A percentile compares a stretch with the other conserved stretches of the same genome.
Conservation (phyloP, 2,888 invertebrate species). For the Melieria omissa region DNA sequence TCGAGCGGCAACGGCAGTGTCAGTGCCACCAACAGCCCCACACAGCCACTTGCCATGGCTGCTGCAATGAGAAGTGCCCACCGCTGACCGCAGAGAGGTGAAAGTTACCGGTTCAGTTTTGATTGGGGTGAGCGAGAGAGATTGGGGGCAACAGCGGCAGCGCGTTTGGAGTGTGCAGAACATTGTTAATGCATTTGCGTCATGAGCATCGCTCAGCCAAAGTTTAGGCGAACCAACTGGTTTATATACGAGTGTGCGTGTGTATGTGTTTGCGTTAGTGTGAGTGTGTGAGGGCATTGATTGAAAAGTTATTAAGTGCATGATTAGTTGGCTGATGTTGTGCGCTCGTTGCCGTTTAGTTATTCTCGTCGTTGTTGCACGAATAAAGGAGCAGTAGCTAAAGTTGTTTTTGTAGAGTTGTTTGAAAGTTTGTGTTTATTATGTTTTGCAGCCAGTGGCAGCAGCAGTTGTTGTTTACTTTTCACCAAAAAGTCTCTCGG, state of each 20-base stretch:
- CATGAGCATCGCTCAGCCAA: not conserved
- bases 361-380: slow-evolving; percentile 1
- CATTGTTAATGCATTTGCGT: slow-evolving; percentile 14
- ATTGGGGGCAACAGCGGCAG: not conserved
- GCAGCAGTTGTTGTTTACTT: no score
- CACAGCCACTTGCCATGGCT: not conserved
- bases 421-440: not conserved
- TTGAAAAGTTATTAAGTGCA: slow-evolving; percentile 38
- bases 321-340: slow-evolving; percentile 28
- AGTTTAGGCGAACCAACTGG: no score
- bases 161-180: not conserved
- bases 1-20: not conserved
- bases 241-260: no score
- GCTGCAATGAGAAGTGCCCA: not conserved
- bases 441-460: not conserved
- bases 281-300: slow-evolving; percentile 12
- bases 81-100: not conserved
- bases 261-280: no score
- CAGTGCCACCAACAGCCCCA: no score
- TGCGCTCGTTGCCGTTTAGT: not conserved
- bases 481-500: no score
- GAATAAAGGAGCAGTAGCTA: not conserved
- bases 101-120: not conserved
- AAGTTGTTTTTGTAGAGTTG: not conserved
- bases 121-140: not conserved